phyloP scores from a whole-genome alignment of 2,113 vertebrate genomes.

The Callopanchax toddi region DNA sequence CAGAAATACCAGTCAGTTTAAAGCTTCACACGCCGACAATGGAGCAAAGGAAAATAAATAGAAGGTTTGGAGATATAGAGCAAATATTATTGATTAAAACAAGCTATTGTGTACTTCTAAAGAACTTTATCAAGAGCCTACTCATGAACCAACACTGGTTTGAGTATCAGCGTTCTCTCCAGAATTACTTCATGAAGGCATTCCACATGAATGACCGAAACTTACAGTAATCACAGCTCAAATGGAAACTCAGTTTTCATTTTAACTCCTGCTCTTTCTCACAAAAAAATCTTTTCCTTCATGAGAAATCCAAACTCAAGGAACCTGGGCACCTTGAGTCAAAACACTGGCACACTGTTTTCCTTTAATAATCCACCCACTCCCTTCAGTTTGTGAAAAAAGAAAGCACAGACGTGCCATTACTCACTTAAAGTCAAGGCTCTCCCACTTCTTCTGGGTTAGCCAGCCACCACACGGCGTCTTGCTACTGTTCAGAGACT shows the following conservation, averaged over 20 bases:
- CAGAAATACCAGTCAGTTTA: too few relatives aligned
- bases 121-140: slow-evolving; percentile 16
- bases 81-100: slow-evolving; percentile 24
- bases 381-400: slow-evolving; percentile 21
- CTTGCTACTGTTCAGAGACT: slow-evolving; percentile 56
- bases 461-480: slow-evolving; percentile 62
- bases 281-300: slow-evolving; percentile 21
- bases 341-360: slow-evolving; percentile 28
- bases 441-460: slow-evolving; percentile 75
- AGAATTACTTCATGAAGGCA: slow-evolving; percentile 9
- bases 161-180: slow-evolving; percentile 7
- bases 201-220: slow-evolving; percentile 33
- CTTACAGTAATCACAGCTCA: slow-evolving; percentile 11
- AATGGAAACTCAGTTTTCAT: slow-evolving; percentile 21
- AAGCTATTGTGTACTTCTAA: slow-evolving; percentile 18
- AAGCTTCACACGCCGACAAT: too few relatives aligned
- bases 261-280: slow-evolving; percentile 27
- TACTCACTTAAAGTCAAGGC: slow-evolving; percentile 79
- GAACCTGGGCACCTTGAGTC: slow-evolving; percentile 37
- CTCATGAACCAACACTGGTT: not conserved
- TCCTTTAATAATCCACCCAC: slow-evolving; percentile 37
- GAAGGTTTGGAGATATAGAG: not conserved
- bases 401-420: slow-evolving; percentile 44
- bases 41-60: slow-evolving; percentile 3
- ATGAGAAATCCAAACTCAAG: slow-evolving; percentile 9